These are phyloP conservation scores for Cladorhizidae sp. DNA, from an alignment of 37 sponge, comb jelly and placozoan genomes.

Conservation along the genomic window DNA sequence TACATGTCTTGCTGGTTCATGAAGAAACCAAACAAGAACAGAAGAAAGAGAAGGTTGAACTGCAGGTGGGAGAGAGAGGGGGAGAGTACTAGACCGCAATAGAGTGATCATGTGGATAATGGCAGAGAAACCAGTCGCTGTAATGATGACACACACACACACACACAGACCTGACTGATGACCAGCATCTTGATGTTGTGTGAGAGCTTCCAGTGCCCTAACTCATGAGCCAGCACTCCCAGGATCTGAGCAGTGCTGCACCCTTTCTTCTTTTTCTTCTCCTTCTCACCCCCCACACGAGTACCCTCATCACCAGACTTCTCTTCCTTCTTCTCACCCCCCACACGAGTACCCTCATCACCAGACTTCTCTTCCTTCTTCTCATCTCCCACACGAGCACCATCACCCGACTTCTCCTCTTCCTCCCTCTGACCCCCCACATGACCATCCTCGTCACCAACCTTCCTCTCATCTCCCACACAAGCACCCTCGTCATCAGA, in stretches of 20 bases:
- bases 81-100: too few species aligned
- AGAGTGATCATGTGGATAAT: too few species aligned
- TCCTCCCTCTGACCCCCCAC: background rate
- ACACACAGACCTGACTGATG: slow-evolving; percentile 21
- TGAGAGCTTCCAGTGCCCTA: slow-evolving; percentile 93
- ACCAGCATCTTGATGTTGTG: slow-evolving; percentile 75
- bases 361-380: background rate
- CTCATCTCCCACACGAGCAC: background rate
- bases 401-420: background rate
- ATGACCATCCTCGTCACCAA: background rate
- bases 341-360: background rate
- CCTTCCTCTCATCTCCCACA: background rate
- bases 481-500: background rate
- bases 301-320: background rate
- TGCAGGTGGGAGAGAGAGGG: slow-evolving; percentile 16
- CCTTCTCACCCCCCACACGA: background rate
- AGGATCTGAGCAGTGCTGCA: slow-evolving; percentile 85
- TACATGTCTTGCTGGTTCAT: slow-evolving; percentile 77
- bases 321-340: background rate
- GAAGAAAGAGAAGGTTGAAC: slow-evolving; percentile 62
- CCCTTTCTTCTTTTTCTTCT: slow-evolving; percentile 46
- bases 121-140: too few species aligned
- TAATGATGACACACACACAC: background rate
- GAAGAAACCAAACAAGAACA: slow-evolving; percentile 83
- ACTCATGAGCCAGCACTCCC: slow-evolving; percentile 93